phyloP scores from a whole-genome alignment of 2,113 vertebrate species.

The Apodemus speciosus region DNA sequence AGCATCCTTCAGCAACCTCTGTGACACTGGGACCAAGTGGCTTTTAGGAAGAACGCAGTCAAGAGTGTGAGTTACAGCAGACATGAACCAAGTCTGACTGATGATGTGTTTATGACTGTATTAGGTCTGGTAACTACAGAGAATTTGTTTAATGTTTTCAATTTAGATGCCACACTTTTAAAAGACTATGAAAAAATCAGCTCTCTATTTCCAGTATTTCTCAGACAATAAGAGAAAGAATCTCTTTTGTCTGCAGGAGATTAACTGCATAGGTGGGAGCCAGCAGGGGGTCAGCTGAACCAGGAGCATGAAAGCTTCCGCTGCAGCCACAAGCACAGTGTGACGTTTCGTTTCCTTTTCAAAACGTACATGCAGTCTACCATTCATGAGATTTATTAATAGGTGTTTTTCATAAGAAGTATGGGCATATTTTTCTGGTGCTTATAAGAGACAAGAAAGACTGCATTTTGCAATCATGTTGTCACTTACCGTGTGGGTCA shows the following conservation, averaged over 20 bases:
- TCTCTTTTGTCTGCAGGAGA: not conserved
- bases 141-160: not conserved
- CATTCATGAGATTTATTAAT: not conserved
- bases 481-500: conserved; percentile 9
- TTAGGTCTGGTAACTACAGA: not conserved
- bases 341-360: not conserved
- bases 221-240: not conserved
- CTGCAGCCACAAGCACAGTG: not conserved
- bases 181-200: not conserved
- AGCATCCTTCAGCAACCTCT: not conserved
- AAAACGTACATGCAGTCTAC: not conserved
- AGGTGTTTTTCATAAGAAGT: not conserved
- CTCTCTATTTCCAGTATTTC: not conserved
- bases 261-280: not conserved
- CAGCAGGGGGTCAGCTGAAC: not conserved
- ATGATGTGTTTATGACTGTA: not conserved
- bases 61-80: not conserved
- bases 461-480: not conserved
- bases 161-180: not conserved
- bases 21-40: not conserved
- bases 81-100: not conserved
- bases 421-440: not conserved
- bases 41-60: not conserved
- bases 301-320: not conserved
- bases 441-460: not conserved